Base-by-base conservation (phyloP, 1,140 invertebrate species). In the Habropoda laboriosa region DNA sequence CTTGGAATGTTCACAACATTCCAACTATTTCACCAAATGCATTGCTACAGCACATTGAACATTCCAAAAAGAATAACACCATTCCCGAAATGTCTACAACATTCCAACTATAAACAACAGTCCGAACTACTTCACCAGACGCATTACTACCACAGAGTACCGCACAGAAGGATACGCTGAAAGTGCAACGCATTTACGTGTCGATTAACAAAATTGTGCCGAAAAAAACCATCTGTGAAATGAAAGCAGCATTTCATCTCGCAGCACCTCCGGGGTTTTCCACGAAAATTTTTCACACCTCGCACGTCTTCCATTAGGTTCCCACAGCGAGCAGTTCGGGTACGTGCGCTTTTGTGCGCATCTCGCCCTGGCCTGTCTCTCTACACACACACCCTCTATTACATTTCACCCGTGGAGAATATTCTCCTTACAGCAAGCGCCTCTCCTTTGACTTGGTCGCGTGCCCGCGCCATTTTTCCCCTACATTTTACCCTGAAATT, bases 271-370 rank as follows among this genome's bases (percentile, higher is more conserved):
- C 30, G 13, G 51, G 30, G 13, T 40, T 27, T 0, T 12, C 32
- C 1, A 1, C 12, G 40, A 32, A n/a, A 67, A 76, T 57, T 67
- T 76, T 76, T 57, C 61, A 67, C 40, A 45, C 21, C 49, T 35
- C 7, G 73, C 61, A 57, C 49, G 61, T 76, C 51, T 67, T 76
- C 61, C 30, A 76, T 67, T 74, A 63, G 24, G 71, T 74, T 49
- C 49, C n/a, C 60, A 8, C 32, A 24, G 60, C 49, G 61, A 66
- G 42, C 63, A 42, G 47, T 55, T 42, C 38, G 27, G 13, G 24
- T 57, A 76, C 61, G 73, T 55, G 73, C 27, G 35, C 49, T 32
- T 55, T 60, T 38, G 51, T 57, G 30, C n/a, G n/a, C 12, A n/a
- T 7, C 10, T 27, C 61, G 45, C 47, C 21, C 32, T 5, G n/a